Conservation (phyloP, 2,797 vertebrate species). For the Xerus rutilus region DNA sequence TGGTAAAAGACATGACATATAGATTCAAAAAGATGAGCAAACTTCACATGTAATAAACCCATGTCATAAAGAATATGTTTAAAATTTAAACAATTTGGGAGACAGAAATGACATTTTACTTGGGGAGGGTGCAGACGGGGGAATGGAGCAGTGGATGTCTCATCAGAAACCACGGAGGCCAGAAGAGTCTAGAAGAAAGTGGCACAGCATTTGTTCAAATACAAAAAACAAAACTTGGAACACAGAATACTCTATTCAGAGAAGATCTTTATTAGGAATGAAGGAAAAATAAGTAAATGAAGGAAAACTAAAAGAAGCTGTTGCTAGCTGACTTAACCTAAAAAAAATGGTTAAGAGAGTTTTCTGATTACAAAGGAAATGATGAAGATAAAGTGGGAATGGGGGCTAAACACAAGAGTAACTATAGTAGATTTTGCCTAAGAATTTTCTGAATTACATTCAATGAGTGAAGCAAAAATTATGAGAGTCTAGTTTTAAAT, state of each 20-base stretch:
- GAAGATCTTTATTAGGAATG: constrained; percentile 19
- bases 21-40: constrained; percentile 32
- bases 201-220: neutral
- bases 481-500: neutral
- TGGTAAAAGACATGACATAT: neutral
- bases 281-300: neutral
- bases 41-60: neutral
- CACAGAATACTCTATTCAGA: neutral
- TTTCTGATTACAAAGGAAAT: constrained; percentile 14
- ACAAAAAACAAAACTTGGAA: neutral
- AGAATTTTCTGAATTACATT: constrained; percentile 11
- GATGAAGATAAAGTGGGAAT: neutral
- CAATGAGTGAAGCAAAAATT: neutral
- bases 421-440: neutral
- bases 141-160: neutral
- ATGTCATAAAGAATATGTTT: neutral
- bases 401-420: neutral
- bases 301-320: neutral
- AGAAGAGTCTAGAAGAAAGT: neutral
- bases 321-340: neutral
- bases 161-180: neutral
- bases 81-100: neutral
- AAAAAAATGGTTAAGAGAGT: neutral
- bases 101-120: neutral
- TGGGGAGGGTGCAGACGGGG: neutral